Conservation (phyloP, 2,888 invertebrate genomes). For the Leucophora obtusa region DNA sequence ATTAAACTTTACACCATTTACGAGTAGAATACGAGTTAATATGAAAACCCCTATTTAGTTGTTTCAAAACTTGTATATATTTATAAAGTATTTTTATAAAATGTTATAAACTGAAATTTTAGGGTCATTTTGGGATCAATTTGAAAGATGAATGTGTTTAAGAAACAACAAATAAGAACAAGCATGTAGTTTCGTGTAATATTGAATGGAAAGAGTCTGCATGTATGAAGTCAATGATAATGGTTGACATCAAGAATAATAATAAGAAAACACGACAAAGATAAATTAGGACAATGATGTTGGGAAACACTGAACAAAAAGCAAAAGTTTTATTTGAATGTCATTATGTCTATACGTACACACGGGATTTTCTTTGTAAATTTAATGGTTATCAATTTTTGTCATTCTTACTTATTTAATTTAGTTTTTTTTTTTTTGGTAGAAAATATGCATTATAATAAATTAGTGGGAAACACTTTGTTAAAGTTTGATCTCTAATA, state of each 20-base stretch:
- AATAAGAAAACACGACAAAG: slow-evolving; percentile 13
- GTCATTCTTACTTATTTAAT: neutral
- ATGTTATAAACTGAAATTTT: slow-evolving; percentile 55
- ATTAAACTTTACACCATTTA: too few species aligned
- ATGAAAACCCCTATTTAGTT: too few species aligned
- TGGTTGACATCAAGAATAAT: slow-evolving; percentile 2
- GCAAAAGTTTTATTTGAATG: slow-evolving; percentile 11
- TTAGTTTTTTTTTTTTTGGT: neutral
- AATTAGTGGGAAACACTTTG: neutral
- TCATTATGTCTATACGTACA: slow-evolving; percentile 9
- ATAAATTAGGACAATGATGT: neutral
- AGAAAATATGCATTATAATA: neutral
- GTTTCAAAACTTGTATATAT: neutral
- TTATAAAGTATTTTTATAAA: neutral
- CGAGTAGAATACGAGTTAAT: too few species aligned
- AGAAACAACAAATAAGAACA: neutral
- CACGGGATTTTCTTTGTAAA: slow-evolving; percentile 36
- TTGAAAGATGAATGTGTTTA: slow-evolving; percentile 57
- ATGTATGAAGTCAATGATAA: slow-evolving; percentile 9
- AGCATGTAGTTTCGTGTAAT: neutral
- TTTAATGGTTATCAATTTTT: slow-evolving; percentile 40
- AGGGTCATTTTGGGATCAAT: slow-evolving; percentile 62
- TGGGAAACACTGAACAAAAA: neutral
- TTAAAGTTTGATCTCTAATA: neutral
- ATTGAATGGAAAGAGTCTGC: neutral